Evolutionary conservation across 1,140 invertebrate species (phyloP), one percentile per base, ranked within the genome.

Genomic region (Megathymus violae): DNA sequence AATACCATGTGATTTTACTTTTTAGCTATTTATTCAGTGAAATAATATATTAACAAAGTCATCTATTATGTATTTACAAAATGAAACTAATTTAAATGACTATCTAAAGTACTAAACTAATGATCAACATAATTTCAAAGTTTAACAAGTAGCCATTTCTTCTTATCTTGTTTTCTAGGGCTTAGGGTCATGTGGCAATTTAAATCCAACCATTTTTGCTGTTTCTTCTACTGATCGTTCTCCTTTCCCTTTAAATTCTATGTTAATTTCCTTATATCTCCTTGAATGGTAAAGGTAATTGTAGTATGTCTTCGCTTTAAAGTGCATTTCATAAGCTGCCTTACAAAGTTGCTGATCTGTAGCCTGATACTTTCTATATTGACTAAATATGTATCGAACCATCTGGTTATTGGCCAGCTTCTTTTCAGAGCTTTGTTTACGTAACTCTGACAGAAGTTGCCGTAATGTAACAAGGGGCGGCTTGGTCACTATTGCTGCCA

Each of bases 331-430:
- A 79, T 96, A 94, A 64, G 93, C 93, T 0, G 95, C 95, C 80
- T 96, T 97, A 74, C 97, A 98, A 0, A 95, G 78, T 67, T 96
- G 94, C 78, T 96, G 92, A 38, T 96, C 95, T 0, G 96, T 97
- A 11, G 95, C 95, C 75, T 94, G 92, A 74, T 96, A 94, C 68
- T 94, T 94, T 19, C 93, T 91, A 64, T 94, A 95, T 72, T 97
- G 95, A 13, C 92, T 88, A 31, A 97, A 82, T 44, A 97, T 92
- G 73, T 96, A 97, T 40, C 91, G 87, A 22, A 92, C 91, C 71
- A 93, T 88, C 46, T 92, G 83, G 66, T 94, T 94, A 11, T 95
- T 92, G 22, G 91, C 91, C 0, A 93, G 64, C 50, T 89, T 93
- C 19, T 90, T 87, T 19, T 89, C 70, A 1, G 91, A 88, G 22